These are phyloP conservation scores for Hypena proboscidalis DNA, from an alignment of 2,888 invertebrate genomes.

Conservation along the genomic window DNA sequence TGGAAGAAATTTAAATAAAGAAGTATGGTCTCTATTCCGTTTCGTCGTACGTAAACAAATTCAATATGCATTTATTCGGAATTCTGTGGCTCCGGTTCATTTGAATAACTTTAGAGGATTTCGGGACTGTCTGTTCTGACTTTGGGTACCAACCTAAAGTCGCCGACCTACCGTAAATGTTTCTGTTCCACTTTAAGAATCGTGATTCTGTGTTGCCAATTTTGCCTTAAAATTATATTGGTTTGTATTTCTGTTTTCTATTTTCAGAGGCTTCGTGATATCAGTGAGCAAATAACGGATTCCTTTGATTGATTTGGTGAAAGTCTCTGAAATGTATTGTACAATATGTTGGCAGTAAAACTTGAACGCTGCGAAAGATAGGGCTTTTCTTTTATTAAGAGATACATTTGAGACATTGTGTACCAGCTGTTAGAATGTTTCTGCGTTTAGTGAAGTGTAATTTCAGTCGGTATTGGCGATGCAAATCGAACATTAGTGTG, in stretches of 20 bases:
- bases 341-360: too few relatives aligned
- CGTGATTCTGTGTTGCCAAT: conserved; percentile 6
- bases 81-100: conserved; percentile 68
- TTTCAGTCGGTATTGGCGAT: too few relatives aligned
- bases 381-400: too few relatives aligned
- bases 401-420: too few relatives aligned
- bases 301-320: conserved; percentile 9
- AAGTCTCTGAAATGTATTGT: too few relatives aligned
- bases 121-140: conserved; percentile 34
- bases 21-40: conserved; percentile 72
- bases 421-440: too few relatives aligned
- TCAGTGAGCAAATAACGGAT: conserved; percentile 5
- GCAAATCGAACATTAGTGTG: too few relatives aligned
- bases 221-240: conserved; percentile 9
- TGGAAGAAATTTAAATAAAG: conserved; percentile 73
- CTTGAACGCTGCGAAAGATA: too few relatives aligned
- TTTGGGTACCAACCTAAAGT: conserved; percentile 25
- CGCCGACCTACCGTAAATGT: conserved; percentile 35
- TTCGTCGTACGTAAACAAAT: conserved; percentile 80
- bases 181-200: conserved; percentile 8
- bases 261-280: conserved; percentile 1
- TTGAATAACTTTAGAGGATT: conserved; percentile 78
- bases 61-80: conserved; percentile 82
- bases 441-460: too few relatives aligned
- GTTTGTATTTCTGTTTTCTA: conserved; percentile 1